Evolutionary conservation across 2,113 vertebrate species (phyloP).

Genomic region (Blennius ocellaris): DNA sequence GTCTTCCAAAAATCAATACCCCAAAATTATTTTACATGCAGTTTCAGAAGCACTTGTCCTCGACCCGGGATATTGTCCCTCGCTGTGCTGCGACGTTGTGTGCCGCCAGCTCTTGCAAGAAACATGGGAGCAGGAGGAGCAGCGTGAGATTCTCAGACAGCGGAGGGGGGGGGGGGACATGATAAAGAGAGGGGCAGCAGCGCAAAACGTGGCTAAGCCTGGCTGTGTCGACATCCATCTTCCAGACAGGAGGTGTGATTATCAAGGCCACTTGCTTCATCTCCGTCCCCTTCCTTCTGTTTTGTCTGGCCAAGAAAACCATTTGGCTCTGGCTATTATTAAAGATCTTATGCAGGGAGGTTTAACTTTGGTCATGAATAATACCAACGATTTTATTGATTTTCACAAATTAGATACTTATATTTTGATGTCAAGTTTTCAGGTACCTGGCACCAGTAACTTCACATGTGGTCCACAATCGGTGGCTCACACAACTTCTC

Average conservation of each 20-base stretch:
- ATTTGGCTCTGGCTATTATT: not conserved
- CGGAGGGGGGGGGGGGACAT: not conserved
- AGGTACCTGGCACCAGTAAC: not conserved
- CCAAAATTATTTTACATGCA: too few species aligned
- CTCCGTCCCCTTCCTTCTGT: not conserved
- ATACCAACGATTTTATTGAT: too few species aligned
- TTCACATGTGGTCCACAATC: not conserved
- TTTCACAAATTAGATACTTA: too few species aligned
- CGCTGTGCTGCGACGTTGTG: conserved; percentile 1
- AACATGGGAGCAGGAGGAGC: not conserved
- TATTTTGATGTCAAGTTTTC: too few species aligned
- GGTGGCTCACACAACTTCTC: not conserved
- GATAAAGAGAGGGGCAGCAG: conserved; percentile 9
- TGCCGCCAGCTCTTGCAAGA: conserved; percentile 1
- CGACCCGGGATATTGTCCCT: too few species aligned
- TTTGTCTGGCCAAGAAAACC: not conserved
- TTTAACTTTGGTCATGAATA: too few species aligned
- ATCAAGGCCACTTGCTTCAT: conserved; percentile 27
- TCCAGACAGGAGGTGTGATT: conserved; percentile 36
- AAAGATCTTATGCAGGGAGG: too few species aligned
- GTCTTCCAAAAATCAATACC: too few species aligned
- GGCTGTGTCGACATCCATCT: conserved; percentile 32
- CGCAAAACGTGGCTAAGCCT: not conserved
- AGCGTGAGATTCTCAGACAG: not conserved
- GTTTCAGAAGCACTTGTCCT: too few species aligned